phyloP scores from a whole-genome alignment of 2,888 invertebrate genomes.

The Blastobasis lacticolella region DNA sequence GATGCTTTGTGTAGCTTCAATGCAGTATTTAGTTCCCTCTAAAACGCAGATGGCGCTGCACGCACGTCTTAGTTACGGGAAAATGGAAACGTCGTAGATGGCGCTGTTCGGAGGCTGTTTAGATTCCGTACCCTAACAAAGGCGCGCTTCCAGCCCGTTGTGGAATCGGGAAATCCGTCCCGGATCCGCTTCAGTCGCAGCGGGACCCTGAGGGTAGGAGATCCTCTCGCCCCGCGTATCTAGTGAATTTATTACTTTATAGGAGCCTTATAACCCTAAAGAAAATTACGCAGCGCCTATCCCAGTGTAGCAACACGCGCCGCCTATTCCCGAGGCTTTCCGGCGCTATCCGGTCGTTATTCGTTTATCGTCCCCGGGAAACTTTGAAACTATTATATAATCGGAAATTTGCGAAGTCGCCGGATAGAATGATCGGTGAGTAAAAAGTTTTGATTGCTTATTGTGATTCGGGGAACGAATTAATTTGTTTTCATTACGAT shows the following conservation, averaged over 20 bases:
- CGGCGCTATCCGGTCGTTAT: background rate
- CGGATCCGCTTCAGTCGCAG: conserved; percentile 60
- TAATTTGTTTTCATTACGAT: background rate
- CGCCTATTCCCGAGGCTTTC: conserved; percentile 9
- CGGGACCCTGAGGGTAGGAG: conserved; percentile 49
- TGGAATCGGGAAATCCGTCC: conserved; percentile 53
- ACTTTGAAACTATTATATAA: conserved; percentile 54
- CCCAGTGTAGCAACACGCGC: background rate
- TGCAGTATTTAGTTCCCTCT: no score
- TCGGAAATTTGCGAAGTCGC: conserved; percentile 40
- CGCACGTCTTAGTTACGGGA: no score
- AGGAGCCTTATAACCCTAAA: conserved; percentile 7
- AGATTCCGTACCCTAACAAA: conserved; percentile 17
- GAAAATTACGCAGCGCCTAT: background rate
- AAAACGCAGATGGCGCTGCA: conserved; percentile 6
- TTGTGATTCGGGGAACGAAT: background rate
- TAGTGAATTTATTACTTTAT: conserved; percentile 5
- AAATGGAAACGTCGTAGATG: no score
- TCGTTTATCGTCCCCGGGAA: conserved; percentile 20
- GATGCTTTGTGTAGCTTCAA: no score
- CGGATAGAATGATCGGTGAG: conserved; percentile 66
- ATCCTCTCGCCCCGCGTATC: conserved; percentile 25
- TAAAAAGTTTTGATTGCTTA: conserved; percentile 17
- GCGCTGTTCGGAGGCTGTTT: conserved; percentile 2
- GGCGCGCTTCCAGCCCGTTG: conserved; percentile 34